Conservation (phyloP, 53 echinoderm and acorn worm species). For the Holothuria leucospilota region DNA sequence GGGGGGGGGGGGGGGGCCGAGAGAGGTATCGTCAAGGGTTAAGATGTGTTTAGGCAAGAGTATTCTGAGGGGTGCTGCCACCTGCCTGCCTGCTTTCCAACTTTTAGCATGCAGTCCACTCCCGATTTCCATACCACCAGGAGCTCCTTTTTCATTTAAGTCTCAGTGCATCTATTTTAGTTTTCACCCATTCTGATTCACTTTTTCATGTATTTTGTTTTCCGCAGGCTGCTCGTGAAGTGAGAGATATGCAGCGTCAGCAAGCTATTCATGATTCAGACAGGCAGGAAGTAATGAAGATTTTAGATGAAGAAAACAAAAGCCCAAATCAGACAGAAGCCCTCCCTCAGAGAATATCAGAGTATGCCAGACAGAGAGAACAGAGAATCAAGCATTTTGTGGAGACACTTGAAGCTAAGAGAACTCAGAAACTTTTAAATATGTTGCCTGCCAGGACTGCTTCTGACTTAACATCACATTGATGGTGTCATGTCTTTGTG, state of each 20-base stretch:
- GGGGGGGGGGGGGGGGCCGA: too few species aligned
- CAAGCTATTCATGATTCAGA: constrained; percentile 19
- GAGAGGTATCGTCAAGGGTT: too few species aligned
- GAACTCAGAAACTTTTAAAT: constrained; percentile 42
- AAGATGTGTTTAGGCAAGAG: too few species aligned
- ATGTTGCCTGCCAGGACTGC: constrained; percentile 39
- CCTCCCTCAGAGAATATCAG: constrained; percentile 29
- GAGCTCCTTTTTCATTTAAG: too few species aligned
- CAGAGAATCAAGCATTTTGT: constrained; percentile 37
- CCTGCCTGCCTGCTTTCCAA: too few species aligned
- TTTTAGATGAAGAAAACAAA: constrained; percentile 32
- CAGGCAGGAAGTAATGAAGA: constrained; percentile 4
- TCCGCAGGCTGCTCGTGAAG: constrained; percentile 62
- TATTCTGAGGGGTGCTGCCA: too few species aligned
- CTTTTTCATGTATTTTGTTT: too few species aligned
- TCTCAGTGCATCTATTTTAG: too few species aligned
- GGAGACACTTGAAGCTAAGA: constrained; percentile 39
- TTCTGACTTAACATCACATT: background rate
- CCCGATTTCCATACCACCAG: too few species aligned
- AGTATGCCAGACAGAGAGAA: constrained; percentile 36
- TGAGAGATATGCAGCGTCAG: constrained; percentile 35
- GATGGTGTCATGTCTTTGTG: too few species aligned
- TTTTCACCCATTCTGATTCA: too few species aligned
- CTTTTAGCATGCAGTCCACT: too few species aligned
- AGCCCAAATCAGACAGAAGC: background rate